Evolutionary conservation across 2,113 vertebrate genomes (phyloP), one percentile per base, ranked within the genome.

Genomic region (Perca flavescens): DNA sequence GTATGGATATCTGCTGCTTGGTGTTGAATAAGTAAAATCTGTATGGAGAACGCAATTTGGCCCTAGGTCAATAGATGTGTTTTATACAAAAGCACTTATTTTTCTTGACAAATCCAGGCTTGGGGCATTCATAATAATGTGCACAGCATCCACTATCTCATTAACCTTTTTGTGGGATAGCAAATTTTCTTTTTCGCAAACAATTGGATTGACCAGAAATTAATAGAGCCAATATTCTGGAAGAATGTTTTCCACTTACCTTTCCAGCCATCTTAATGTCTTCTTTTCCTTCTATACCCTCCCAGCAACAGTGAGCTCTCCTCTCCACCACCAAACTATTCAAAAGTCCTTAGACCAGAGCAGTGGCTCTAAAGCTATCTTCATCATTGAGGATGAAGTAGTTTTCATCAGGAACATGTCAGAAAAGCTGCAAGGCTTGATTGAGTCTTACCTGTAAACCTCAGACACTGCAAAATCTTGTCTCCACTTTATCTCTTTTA

Each of bases 101-200:
- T 64, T 34, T 68, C 40, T 79, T 64, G 76, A 70, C 25, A 79
- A 71, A 82, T 79, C 47, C n/a, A 70, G 49, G 75, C 79, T 79
- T 21, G 43, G 66, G 62, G 65, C 65, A 16, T 58, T 82, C 5
- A 53, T 64, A 64, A 52, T 47, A 70, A 77, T 54, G 58, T 61
- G 62, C 52, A 74, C 40, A 67, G 53, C 40, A 69, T 58, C 54
- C 22, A 70, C 71, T 43, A 70, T 77, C 60, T 86, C 17, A 58
- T 79, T 79, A 82, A 54, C 50, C 74, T 77, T 28, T 28, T 46
- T 54, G 50, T 34, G 25, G 9, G 19, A 31, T 16, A 63, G 54
- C 40, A 19, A 43, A 43, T 74, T 66, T 79, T 75, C 15, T 43
- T 19, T 70, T 69, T 46, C 2, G 11, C 4, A 14, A 72, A 66